Percentiles rank a stretch among this genome's conserved stretches.
These are phyloP conservation scores for Anarhynchus alexandrinus DNA, from an alignment of 2,113 vertebrate genomes.

Conservation along the genomic window DNA sequence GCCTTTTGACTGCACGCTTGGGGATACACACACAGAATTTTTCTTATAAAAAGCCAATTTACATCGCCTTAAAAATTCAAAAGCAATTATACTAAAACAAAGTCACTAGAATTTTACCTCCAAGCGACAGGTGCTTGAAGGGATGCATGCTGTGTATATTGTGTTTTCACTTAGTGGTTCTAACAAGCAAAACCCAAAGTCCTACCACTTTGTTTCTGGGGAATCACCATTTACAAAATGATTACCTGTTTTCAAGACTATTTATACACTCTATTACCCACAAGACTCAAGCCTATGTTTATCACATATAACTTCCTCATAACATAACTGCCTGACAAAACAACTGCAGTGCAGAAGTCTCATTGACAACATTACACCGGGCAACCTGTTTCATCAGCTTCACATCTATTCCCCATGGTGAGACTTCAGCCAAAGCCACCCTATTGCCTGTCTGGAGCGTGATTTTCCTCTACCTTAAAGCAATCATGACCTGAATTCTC, in stretches of 20 bases:
- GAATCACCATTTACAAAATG: background rate
- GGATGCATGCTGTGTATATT: fast-evolving
- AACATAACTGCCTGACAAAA: background rate
- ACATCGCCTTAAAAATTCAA: background rate
- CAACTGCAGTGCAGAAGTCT: background rate
- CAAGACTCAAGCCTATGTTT: background rate
- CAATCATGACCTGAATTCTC: background rate
- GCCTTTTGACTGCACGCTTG: background rate
- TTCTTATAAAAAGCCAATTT: background rate
- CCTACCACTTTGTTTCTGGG: background rate
- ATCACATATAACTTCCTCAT: background rate
- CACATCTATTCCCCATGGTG: background rate
- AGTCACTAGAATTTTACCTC: background rate
- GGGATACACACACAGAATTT: background rate
- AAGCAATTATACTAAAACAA: background rate
- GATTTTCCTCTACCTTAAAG: background rate
- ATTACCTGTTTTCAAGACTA: background rate
- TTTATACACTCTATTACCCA: background rate
- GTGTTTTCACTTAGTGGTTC: background rate
- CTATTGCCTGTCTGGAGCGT: background rate
- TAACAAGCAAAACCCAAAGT: background rate
- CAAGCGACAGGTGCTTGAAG: background rate
- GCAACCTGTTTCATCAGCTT: background rate
- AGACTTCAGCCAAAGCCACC: background rate
- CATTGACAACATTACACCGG: background rate